Base-by-base conservation (phyloP, 1,140 invertebrate genomes). In the Nymphalis io region DNA sequence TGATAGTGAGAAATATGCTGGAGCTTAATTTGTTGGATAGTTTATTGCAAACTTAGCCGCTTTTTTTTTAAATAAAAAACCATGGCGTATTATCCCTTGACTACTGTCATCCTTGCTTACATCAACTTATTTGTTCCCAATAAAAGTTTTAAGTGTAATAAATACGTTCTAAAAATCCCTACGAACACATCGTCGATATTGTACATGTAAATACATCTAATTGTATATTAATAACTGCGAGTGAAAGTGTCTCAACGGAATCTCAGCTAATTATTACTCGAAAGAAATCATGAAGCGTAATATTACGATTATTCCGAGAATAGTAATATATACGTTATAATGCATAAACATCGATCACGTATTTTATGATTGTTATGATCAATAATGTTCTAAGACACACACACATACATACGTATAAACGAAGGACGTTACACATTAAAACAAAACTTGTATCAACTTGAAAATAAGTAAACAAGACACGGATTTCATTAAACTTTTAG, bases 171-270 rank as follows among this genome's bases (percentile, higher is more conserved):
- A n/a, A n/a, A 33, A 8, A 33, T 8, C 5, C 27, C 27, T 8
- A 8, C 10, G 10, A 8, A 33, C 0, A 33, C 0, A 51, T 20
- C 8, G 46, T 51, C 16, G 11, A 51, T 20, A 13, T 13, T 21
- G 5, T 8, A 23, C 13, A 20, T 13, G 51, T 4, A n/a, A 44
- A 44, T 44, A n/a, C 10, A 27, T 55, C 51, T 53, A 5, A 55
- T 68, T 58, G 40, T 27, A 44, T 40, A 68, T 46, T 51, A 39
- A 51, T 60, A 21, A 42, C 51, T 18, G 44, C 44, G 20, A 65
- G 70, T 62, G 74, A 76, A 76, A 76, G 74, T 76, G 51, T 63
- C 60, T 51, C 63, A 48, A 73, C 66, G 67, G 74, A 66, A 70
- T 66, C 21, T 76, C 48, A 18, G 23, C 58, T 63, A 73, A 73